A percentile compares a stretch with the other conserved stretches of the same genome.
phyloP scores from a whole-genome alignment of 1,140 invertebrate genomes.

The Neotoxoptera formosana region DNA sequence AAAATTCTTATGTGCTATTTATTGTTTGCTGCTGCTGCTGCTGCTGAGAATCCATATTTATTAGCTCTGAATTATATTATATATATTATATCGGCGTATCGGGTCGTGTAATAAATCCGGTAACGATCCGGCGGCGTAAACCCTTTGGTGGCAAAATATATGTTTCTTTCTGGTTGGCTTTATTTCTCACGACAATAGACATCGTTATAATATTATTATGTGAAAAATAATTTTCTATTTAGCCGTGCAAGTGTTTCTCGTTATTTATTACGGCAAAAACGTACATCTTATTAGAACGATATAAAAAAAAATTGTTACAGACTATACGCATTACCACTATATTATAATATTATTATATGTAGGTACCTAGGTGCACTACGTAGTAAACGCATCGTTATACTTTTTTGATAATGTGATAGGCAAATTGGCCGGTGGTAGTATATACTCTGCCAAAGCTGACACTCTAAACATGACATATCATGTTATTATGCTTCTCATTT shows the following conservation, averaged over 20 bases:
- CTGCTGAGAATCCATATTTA: constrained; percentile 24
- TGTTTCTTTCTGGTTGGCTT: not conserved
- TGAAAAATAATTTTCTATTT: not conserved
- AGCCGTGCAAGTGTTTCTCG: not conserved
- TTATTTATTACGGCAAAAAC: not conserved
- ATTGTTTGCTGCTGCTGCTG: constrained; percentile 17
- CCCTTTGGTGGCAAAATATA: constrained; percentile 49
- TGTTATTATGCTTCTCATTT: not conserved
- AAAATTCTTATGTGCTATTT: constrained; percentile 29
- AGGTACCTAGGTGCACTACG: not conserved
- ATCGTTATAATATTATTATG: not conserved
- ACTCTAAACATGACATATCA: not conserved
- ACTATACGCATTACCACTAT: too few relatives aligned
- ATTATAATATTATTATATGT: not conserved
- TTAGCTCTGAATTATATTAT: constrained; percentile 31
- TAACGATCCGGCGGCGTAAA: constrained; percentile 38
- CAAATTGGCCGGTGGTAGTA: not conserved
- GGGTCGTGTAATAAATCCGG: constrained; percentile 41
- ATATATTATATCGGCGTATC: constrained; percentile 39
- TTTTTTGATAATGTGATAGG: not conserved
- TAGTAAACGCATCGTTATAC: too few relatives aligned
- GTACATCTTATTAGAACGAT: not conserved
- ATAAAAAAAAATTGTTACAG: not conserved
- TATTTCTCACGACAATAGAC: constrained; percentile 47
- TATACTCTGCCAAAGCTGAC: not conserved